A percentile compares a stretch with the other conserved stretches of the same genome.
Conservation (phyloP, 2,888 invertebrate genomes). For the Lathronympha strigana region DNA sequence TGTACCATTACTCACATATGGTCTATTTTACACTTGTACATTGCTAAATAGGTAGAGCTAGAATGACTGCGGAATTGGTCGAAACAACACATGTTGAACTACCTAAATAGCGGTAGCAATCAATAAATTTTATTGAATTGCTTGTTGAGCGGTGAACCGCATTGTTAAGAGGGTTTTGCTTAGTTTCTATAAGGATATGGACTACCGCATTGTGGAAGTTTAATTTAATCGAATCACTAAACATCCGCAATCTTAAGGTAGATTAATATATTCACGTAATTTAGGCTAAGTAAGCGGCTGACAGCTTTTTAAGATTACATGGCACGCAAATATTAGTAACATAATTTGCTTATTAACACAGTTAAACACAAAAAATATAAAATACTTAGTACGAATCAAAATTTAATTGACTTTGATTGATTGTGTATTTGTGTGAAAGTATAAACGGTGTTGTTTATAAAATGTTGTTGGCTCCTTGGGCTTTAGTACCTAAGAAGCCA, state of each 20-base stretch:
- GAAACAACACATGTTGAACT: background rate
- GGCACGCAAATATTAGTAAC: constrained; percentile 6
- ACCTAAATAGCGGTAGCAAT: constrained; percentile 2
- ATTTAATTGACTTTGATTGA: constrained; percentile 34
- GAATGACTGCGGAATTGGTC: constrained; percentile 20
- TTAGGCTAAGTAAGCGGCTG: constrained; percentile 6
- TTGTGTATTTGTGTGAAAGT: constrained; percentile 2
- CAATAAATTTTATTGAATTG: constrained; percentile 7
- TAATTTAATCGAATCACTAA: background rate
- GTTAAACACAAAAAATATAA: background rate
- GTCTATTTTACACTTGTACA: constrained; percentile 26
- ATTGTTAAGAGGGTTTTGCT: background rate
- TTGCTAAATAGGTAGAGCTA: constrained; percentile 22
- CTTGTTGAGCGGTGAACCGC: background rate
- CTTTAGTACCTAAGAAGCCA: background rate
- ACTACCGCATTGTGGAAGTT: background rate
- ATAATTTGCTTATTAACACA: constrained; percentile 1
- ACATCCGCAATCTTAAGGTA: background rate
- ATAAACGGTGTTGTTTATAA: constrained; percentile 1
- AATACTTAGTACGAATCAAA: background rate
- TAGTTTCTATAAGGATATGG: background rate
- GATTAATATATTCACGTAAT: background rate
- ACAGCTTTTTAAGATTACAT: constrained; percentile 26
- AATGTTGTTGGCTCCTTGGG: constrained; percentile 1
- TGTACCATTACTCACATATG: constrained; percentile 37